Conservation (phyloP, 2,113 vertebrate species). For the Leucoraja erinaceus region DNA sequence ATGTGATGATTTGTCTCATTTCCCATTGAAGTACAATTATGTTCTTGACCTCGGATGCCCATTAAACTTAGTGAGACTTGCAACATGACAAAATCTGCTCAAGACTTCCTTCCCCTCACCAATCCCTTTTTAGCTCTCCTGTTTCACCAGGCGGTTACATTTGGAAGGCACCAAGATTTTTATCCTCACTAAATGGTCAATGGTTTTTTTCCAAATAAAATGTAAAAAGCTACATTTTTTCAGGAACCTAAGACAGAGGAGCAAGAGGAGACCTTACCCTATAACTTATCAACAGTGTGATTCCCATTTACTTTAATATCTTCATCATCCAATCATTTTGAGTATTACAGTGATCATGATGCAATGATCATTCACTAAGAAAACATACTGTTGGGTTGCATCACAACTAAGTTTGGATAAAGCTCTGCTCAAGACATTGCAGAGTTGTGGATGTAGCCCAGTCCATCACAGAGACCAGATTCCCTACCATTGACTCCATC, state of each 20-base stretch:
- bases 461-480: no score
- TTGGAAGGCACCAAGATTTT: neutral
- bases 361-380: no score
- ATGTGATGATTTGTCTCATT: neutral
- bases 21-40: neutral
- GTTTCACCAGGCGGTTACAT: neutral
- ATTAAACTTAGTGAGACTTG: neutral
- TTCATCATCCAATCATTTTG: neutral
- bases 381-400: no score
- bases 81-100: neutral
- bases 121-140: neutral
- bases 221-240: neutral
- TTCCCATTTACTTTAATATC: no score
- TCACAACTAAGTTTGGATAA: no score
- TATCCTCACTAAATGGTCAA: neutral
- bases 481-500: no score
- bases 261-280: no score
- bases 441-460: no score
- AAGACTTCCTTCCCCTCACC: neutral
- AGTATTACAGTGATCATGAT: no score
- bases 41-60: neutral
- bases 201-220: neutral
- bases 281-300: no score
- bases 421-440: no score
- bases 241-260: neutral